Percentiles rank a stretch among this genome's conserved stretches.
These are phyloP conservation scores for Frankliniella fusca DNA, from an alignment of 2,888 invertebrate genomes.

Conservation along the genomic window DNA sequence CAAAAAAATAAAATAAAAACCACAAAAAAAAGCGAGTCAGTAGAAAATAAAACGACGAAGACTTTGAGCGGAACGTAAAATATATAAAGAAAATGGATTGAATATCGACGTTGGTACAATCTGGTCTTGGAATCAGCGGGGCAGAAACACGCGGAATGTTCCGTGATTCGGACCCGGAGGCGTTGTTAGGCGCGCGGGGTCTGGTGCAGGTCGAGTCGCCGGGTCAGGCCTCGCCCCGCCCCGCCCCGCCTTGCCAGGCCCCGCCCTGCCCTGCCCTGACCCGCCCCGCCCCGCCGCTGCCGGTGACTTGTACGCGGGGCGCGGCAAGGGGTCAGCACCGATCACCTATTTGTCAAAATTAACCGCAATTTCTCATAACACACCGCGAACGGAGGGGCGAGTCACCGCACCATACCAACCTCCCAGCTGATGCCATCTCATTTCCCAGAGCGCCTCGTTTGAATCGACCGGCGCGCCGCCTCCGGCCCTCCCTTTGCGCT, in stretches of 20 bases:
- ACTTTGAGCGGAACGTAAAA: background rate
- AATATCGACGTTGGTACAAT: no score
- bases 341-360: no score
- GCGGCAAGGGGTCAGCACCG: no score
- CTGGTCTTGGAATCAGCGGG: background rate
- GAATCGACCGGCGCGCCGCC: background rate
- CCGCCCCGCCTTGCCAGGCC: background rate
- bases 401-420: background rate
- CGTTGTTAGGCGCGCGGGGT: background rate
- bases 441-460: background rate
- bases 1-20: slow-evolving; percentile 6
- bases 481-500: background rate
- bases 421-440: background rate
- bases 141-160: no score
- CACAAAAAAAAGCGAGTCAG: background rate
- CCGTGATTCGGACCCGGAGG: background rate
- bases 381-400: no score
- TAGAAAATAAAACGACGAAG: background rate
- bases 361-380: no score
- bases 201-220: no score
- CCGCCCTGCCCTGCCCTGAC: background rate
- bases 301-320: no score
- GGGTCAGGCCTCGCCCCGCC: no score
- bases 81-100: background rate
- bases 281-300: no score